Evolutionary conservation across 2,888 invertebrate species (phyloP).

Genomic region (Eilema griseolum): DNA sequence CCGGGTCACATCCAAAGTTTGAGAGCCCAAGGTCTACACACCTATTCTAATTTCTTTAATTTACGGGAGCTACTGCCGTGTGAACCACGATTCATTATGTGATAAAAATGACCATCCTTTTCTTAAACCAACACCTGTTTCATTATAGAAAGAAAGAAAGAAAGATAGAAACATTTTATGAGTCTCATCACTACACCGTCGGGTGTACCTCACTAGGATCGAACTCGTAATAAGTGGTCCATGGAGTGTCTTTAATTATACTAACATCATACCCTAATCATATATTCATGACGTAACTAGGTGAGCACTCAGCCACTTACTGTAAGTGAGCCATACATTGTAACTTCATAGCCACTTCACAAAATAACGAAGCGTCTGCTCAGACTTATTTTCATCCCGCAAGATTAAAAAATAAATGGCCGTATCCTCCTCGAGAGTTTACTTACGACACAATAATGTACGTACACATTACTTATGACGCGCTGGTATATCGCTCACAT

Average conservation of each 20-base stretch:
- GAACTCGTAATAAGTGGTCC: not conserved
- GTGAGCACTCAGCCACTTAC: conserved; percentile 9
- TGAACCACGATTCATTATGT: not conserved
- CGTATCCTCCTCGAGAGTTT: conserved; percentile 18
- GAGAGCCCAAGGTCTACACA: too few relatives aligned
- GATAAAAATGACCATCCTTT: not conserved
- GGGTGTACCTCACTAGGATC: not conserved
- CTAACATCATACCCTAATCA: not conserved
- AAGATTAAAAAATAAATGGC: conserved; percentile 46
- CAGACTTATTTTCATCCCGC: conserved; percentile 36
- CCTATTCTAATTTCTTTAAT: too few relatives aligned
- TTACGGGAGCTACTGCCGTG: too few relatives aligned
- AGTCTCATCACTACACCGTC: not conserved
- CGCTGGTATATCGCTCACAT: conserved; percentile 38
- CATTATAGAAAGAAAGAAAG: too few relatives aligned
- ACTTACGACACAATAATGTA: conserved; percentile 43
- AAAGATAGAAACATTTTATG: too few relatives aligned
- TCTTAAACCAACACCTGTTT: not conserved
- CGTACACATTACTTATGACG: conserved; percentile 43
- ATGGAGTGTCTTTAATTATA: not conserved
- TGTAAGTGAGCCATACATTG: conserved; percentile 17
- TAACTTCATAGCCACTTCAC: conserved; percentile 21
- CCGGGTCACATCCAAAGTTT: too few relatives aligned
- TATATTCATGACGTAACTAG: not conserved
- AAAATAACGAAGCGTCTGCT: conserved; percentile 28